Evolutionary conservation across 2,888 invertebrate genomes (phyloP).

Genomic region (Stenodema calcarata): DNA sequence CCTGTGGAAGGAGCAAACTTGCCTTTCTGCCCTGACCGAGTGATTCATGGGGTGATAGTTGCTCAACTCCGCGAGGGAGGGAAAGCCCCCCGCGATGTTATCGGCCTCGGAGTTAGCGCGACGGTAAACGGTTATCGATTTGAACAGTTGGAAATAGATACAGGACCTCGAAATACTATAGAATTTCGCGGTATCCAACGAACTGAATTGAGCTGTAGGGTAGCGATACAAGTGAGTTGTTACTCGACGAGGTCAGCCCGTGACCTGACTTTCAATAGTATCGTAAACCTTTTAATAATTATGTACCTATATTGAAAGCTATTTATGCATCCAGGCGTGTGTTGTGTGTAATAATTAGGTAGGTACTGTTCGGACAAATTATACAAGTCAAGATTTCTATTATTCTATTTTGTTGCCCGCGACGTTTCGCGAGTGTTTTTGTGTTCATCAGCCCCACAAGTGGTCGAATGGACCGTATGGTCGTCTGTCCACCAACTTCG

Average conservation of each 20-base stretch:
- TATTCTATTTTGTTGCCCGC: no score
- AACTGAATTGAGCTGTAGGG: neutral
- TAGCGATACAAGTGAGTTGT: neutral
- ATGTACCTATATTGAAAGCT: no score
- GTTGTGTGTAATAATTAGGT: no score
- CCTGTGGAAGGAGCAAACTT: constrained; percentile 5
- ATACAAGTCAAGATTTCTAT: no score
- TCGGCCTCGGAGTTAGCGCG: constrained; percentile 2
- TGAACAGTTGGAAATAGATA: constrained; percentile 27
- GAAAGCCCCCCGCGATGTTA: neutral
- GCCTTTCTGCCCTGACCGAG: neutral
- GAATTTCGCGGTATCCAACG: neutral
- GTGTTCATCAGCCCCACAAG: no score
- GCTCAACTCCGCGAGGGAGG: constrained; percentile 19
- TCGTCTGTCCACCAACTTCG: no score
- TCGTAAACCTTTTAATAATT: no score
- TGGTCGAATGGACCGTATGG: no score
- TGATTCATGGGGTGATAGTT: constrained; percentile 33
- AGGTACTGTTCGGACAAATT: no score
- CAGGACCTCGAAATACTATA: neutral
- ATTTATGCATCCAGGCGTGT: no score
- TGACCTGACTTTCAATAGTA: no score
- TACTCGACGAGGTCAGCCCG: neutral
- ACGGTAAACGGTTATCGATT: constrained; percentile 33
- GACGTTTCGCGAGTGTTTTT: no score